A percentile compares a stretch with the other conserved stretches of the same genome.
These are phyloP conservation scores for Catalaphyllia jardinei DNA, from an alignment of 64 coral and sea anemone genomes.

Conservation along the genomic window DNA sequence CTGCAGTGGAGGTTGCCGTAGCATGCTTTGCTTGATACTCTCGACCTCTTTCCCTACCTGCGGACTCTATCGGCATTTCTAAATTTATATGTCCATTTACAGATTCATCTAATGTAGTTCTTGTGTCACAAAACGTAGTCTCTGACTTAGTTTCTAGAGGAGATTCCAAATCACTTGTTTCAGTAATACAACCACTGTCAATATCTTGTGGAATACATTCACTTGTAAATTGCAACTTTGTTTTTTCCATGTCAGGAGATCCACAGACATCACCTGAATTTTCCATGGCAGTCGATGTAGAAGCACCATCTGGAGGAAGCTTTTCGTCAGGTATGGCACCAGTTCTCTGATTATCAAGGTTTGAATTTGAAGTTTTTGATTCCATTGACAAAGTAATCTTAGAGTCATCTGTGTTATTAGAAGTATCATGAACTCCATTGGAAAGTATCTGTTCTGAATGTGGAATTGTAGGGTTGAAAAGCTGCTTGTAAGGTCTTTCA, in stretches of 20 bases:
- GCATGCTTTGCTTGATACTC: not conserved
- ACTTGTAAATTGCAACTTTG: not conserved
- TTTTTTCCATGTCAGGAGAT: not conserved
- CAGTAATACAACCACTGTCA: not conserved
- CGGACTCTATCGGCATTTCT: not conserved
- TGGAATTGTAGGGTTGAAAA: not conserved
- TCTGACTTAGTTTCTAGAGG: not conserved
- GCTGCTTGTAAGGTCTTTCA: slow-evolving; percentile 8
- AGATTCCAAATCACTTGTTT: not conserved
- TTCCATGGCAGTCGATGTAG: not conserved
- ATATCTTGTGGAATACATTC: slow-evolving; percentile 2
- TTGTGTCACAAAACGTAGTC: not conserved
- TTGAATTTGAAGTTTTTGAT: not conserved
- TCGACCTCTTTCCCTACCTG: not conserved
- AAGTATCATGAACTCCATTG: slow-evolving; percentile 22
- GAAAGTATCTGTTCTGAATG: not conserved
- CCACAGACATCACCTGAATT: not conserved
- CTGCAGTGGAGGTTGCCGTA: not conserved
- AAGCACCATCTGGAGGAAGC: not conserved
- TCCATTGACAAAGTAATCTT: not conserved
- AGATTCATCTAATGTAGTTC: not conserved
- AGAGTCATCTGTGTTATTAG: not conserved
- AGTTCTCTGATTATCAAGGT: not conserved
- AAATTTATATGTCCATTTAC: not conserved
- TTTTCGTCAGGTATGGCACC: slow-evolving; percentile 15